A percentile compares a stretch with the other conserved stretches of the same genome.
Conservation (phyloP, 2,888 invertebrate species). For the Rotaria sp. region DNA sequence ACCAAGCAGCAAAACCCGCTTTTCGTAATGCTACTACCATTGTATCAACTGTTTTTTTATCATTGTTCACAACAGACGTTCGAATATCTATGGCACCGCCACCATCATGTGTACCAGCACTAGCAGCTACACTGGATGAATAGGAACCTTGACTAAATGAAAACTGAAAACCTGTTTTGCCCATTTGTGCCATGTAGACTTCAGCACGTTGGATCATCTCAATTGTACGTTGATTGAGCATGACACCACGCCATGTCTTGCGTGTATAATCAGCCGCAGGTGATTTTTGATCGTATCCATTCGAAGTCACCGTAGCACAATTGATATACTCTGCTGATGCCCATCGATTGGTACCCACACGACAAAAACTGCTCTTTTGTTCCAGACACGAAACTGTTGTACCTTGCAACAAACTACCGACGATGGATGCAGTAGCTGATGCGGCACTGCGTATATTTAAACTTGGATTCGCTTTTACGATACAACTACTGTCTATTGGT, state of each 20-base stretch:
- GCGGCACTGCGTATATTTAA: not conserved
- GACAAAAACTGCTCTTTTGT: not conserved
- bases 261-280: not conserved
- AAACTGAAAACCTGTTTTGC: not conserved
- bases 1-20: slow-evolving; percentile 11
- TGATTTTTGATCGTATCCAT: not conserved
- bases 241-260: not conserved
- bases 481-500: not conserved
- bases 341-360: not conserved
- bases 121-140: not conserved
- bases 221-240: not conserved
- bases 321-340: not conserved
- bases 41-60: not conserved
- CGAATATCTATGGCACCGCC: not conserved
- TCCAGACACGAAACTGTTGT: not conserved
- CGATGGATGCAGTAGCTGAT: not conserved
- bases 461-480: not conserved
- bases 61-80: not conserved
- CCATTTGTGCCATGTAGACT: not conserved
- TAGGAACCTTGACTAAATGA: not conserved
- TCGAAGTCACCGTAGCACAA: not conserved
- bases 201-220: not conserved
- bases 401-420: not conserved
- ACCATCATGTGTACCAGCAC: slow-evolving; percentile 13
- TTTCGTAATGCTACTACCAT: not conserved